Evolutionary conservation across 2,113 vertebrate genomes (phyloP).

Genomic region (Urocynchramus pylzowi): DNA sequence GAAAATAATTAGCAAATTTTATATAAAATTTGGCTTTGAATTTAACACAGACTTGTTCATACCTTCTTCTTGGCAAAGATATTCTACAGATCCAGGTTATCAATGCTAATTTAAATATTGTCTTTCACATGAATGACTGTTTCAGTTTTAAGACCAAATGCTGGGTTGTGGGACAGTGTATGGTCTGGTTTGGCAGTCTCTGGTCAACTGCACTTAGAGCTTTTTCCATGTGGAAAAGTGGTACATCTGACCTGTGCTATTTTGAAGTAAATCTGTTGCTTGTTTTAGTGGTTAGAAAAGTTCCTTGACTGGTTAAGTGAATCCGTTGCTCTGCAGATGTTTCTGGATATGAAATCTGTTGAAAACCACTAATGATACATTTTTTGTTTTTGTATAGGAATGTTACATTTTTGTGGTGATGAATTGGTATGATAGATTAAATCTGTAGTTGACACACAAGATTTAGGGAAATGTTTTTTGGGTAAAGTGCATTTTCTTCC

Average conservation of each 20-base stretch:
- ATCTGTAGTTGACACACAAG: slow-evolving; percentile 6
- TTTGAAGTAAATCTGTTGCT: slow-evolving; percentile 53
- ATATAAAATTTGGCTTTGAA: background rate
- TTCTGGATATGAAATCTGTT: slow-evolving; percentile 47
- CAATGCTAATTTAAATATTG: background rate
- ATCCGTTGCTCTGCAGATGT: slow-evolving; percentile 52
- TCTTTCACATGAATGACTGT: background rate
- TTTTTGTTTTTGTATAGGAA: slow-evolving; percentile 58
- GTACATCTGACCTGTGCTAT: slow-evolving; percentile 11
- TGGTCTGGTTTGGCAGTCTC: background rate
- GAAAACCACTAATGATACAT: slow-evolving; percentile 59
- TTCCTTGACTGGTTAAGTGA: slow-evolving; percentile 46
- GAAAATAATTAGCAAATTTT: background rate
- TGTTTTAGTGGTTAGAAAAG: slow-evolving; percentile 52
- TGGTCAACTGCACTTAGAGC: background rate
- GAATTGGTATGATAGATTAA: slow-evolving; percentile 27
- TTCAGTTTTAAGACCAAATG: background rate
- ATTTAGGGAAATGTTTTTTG: background rate
- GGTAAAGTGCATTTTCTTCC: background rate
- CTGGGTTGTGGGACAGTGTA: background rate
- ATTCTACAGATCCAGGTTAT: background rate
- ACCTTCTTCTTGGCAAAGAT: background rate
- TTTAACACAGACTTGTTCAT: background rate
- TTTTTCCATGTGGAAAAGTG: background rate
- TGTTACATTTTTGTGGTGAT: slow-evolving; percentile 63